phyloP scores from a whole-genome alignment of 2,888 invertebrate species.

The Steromphala cineraria region DNA sequence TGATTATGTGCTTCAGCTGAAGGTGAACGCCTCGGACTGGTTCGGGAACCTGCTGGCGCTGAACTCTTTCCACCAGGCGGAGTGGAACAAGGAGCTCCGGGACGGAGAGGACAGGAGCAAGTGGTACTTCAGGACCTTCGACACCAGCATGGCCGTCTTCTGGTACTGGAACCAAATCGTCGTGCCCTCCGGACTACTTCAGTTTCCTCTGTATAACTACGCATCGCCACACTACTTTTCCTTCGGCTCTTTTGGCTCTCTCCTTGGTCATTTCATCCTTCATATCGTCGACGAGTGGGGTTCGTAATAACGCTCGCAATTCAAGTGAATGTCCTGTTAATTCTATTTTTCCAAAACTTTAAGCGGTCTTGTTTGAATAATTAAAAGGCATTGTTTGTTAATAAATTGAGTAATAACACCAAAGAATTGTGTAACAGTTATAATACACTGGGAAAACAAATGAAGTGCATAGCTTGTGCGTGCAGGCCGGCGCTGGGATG shows the following conservation, averaged over 20 bases:
- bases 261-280: slow-evolving; percentile 59
- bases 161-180: slow-evolving; percentile 66
- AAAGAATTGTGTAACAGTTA: no score
- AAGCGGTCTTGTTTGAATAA: no score
- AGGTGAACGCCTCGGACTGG: slow-evolving; percentile 78
- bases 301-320: slow-evolving; percentile 28
- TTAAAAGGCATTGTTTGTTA: no score
- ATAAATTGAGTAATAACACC: no score
- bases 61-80: slow-evolving; percentile 74
- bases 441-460: no score
- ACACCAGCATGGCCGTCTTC: slow-evolving; percentile 49
- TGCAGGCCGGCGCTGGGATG: slow-evolving; percentile 52
- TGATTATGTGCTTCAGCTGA: slow-evolving; percentile 72
- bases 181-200: slow-evolving; percentile 68
- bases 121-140: slow-evolving; percentile 57
- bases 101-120: slow-evolving; percentile 47
- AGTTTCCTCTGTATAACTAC: slow-evolving; percentile 66
- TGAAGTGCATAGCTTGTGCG: not conserved
- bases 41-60: slow-evolving; percentile 78
- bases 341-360: no score
- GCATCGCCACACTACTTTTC: slow-evolving; percentile 62
- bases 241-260: slow-evolving; percentile 66
- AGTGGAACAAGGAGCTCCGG: slow-evolving; percentile 57
- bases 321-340: no score
- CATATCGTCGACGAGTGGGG: slow-evolving; percentile 65